phyloP scores from a whole-genome alignment of 2,888 invertebrate species.

The Cistogaster globosa region DNA sequence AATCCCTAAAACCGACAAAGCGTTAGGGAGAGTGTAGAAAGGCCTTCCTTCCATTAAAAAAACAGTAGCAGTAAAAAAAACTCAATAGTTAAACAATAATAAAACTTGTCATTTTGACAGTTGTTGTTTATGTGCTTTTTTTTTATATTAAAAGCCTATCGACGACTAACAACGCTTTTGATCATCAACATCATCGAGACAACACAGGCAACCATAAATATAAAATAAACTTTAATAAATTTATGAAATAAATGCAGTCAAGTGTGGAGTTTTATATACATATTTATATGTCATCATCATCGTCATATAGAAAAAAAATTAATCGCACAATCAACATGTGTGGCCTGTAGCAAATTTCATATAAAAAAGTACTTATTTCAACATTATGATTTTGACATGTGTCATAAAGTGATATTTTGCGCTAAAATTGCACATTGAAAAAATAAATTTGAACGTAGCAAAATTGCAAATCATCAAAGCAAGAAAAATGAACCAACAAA shows the following conservation, averaged over 20 bases:
- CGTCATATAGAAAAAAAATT: constrained; percentile 18
- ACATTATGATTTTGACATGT: constrained; percentile 62
- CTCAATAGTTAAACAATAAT: constrained; percentile 47
- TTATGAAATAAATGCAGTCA: constrained; percentile 66
- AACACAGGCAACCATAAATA: constrained; percentile 10
- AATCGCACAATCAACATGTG: constrained; percentile 63
- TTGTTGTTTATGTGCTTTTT: constrained; percentile 4
- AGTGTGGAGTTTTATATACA: constrained; percentile 56
- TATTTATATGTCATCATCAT: constrained; percentile 22
- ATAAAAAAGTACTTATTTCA: constrained; percentile 30
- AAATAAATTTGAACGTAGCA: constrained; percentile 5
- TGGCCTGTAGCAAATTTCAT: constrained; percentile 27
- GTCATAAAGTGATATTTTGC: constrained; percentile 52
- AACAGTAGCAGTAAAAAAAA: constrained; percentile 27
- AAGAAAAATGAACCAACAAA: neutral
- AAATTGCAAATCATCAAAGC: constrained; percentile 21
- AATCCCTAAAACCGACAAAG: neutral
- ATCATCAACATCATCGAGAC: constrained; percentile 28
- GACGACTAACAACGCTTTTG: constrained; percentile 25
- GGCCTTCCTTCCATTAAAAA: neutral
- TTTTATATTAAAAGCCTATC: constrained; percentile 41
- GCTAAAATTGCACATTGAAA: neutral
- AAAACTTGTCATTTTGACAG: constrained; percentile 62
- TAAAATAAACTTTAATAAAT: constrained; percentile 31
- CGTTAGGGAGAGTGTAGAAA: neutral